Conservation (phyloP, 92 coral and sea anemone genomes). For the Porites lobata region DNA sequence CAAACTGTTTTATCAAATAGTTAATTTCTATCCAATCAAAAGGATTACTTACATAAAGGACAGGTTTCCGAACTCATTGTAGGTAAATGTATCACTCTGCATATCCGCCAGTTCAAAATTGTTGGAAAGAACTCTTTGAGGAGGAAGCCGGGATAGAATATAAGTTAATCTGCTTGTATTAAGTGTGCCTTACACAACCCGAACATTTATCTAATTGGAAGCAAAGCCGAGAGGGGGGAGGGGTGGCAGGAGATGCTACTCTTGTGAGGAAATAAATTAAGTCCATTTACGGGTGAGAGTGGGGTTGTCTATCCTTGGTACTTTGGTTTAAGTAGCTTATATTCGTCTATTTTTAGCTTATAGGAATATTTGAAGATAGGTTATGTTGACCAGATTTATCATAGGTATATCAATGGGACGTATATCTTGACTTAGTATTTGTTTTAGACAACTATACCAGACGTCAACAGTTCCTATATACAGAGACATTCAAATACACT, state of each 20-base stretch:
- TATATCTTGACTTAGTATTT: too few relatives aligned
- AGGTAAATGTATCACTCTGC: conserved; percentile 45
- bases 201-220: too few relatives aligned
- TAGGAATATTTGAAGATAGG: background rate
- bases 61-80: conserved; percentile 32
- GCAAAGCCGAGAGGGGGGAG: too few relatives aligned
- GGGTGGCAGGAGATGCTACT: too few relatives aligned
- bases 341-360: background rate
- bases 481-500: too few relatives aligned
- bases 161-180: background rate
- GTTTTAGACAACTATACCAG: too few relatives aligned
- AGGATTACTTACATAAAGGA: conserved; percentile 63
- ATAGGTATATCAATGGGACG: background rate
- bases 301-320: background rate
- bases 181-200: too few relatives aligned
- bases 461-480: too few relatives aligned
- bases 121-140: conserved; percentile 67
- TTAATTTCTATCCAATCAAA: background rate
- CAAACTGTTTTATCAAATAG: too few relatives aligned
- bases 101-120: conserved; percentile 52
- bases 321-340: background rate
- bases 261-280: too few relatives aligned
- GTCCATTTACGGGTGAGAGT: too few relatives aligned
- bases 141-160: background rate
- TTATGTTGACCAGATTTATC: too few relatives aligned